Percentiles rank a stretch among this genome's conserved stretches.
Evolutionary conservation across 1,140 invertebrate species (phyloP).

Genomic region (Lamellibrachia luymesi): DNA sequence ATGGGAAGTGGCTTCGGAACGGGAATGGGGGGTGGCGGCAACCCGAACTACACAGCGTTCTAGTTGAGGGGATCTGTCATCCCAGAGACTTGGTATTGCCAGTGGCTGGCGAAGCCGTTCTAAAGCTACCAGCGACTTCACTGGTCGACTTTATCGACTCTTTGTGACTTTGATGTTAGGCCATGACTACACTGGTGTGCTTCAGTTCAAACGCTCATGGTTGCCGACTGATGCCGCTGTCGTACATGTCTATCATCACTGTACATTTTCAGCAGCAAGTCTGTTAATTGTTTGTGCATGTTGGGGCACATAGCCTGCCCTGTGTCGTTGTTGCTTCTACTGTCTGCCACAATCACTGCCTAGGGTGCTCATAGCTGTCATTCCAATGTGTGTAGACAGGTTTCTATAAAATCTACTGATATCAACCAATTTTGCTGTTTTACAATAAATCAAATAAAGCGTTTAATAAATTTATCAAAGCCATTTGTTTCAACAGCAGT

Average conservation of each 20-base stretch:
- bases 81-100: background rate
- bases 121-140: background rate
- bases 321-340: background rate
- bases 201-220: background rate
- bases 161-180: background rate
- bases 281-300: background rate
- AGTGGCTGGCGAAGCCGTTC: background rate
- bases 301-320: background rate
- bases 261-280: background rate
- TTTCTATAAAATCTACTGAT: background rate
- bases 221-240: background rate
- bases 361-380: background rate
- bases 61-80: background rate
- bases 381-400: background rate
- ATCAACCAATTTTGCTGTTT: background rate
- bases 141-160: background rate
- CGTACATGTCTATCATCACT: background rate
- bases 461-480: background rate
- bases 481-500: background rate
- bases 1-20: slow-evolving; percentile 6
- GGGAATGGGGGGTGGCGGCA: slow-evolving; percentile 30
- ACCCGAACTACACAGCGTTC: slow-evolving; percentile 11
- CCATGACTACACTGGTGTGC: background rate
- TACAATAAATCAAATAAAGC: background rate
- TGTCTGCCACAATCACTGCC: background rate